Evolutionary conservation across 2,113 vertebrate genomes (phyloP), one percentile per base, ranked within the genome.

Genomic region (crab-eating macaque (Macaca fascicularis)): DNA sequence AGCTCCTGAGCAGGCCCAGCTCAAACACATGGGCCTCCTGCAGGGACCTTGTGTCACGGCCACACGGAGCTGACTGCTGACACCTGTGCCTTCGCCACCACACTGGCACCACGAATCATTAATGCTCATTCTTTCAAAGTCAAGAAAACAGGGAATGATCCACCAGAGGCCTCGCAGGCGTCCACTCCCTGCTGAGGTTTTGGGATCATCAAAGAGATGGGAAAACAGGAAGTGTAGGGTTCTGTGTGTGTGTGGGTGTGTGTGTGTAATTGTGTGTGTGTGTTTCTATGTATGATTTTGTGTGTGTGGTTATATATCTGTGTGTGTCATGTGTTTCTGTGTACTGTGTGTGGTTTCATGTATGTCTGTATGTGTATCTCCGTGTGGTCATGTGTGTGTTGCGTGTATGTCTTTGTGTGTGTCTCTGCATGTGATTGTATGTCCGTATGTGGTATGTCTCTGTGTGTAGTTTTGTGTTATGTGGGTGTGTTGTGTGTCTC

Each of bases 41-140:
- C 61, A 14, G 89, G 83, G 93, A 5, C 38, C 55, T 45, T 17
- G 32, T 35, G 25, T 57, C 16, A 57, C 11, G 55, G 61, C 76
- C 92, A 27, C 74, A 4, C 12, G 12, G 11, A 0, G 89, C 93
- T 11, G 20, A 27, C 52, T 4, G 9, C 57, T 12, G 55, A 74
- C 57, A 78, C 25, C 72, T 0, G 30, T 1, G 0, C 1, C 5
- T 80, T 59, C 8, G 0, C 35, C 16, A 6, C 32, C 25, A 11
- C 16, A 30, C 91, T 61, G 2, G 2, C 20, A 27, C 52, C 50
- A 5, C 75, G 92, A 91, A 78, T 97, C 96, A 97, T 93, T 85
- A 78, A 67, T 22, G 2, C 6, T 43, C 0, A 35, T 82, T 93
- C 98, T 97, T 94, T 70, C 57, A 48, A 94, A 45, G 88, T 75